Percentiles rank a stretch among this genome's conserved stretches.
Conservation (phyloP, 2,888 invertebrate genomes). For the Zygothrica quintamaculata region DNA sequence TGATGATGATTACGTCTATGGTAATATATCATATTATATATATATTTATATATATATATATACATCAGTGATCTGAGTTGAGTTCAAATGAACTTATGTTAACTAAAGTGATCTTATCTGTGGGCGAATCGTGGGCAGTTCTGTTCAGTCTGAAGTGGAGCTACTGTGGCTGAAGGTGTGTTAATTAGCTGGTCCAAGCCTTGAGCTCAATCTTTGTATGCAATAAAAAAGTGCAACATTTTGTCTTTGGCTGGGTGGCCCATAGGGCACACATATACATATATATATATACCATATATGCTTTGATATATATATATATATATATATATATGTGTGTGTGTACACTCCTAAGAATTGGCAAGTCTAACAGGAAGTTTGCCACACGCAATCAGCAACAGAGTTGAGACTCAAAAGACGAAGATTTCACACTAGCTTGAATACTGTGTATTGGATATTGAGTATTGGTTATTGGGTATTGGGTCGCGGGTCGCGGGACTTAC, state of each 20-base stretch:
- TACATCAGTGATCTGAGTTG: not conserved
- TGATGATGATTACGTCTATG: conserved; percentile 35
- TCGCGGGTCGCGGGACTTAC: conserved; percentile 47
- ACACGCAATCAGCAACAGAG: conserved; percentile 70
- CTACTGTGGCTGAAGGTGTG: conserved; percentile 52
- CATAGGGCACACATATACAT: conserved; percentile 33
- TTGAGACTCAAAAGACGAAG: conserved; percentile 39
- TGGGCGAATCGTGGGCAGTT: conserved; percentile 63
- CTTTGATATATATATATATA: conserved; percentile 10
- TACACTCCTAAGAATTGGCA: conserved; percentile 2
- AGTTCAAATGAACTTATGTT: not conserved
- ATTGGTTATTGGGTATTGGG: conserved; percentile 38
- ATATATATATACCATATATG: not conserved
- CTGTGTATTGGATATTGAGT: conserved; percentile 13
- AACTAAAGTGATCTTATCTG: conserved; percentile 7
- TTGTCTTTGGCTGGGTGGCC: conserved; percentile 68
- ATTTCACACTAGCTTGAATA: conserved; percentile 57
- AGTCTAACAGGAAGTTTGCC: conserved; percentile 74
- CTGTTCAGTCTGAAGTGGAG: conserved; percentile 52
- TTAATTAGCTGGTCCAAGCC: conserved; percentile 71
- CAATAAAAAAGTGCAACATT: conserved; percentile 66
- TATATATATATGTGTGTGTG: not conserved
- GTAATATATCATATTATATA: not conserved
- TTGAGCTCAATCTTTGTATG: conserved; percentile 64
- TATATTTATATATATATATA: not conserved